Percentiles rank a stretch among this genome's conserved stretches.
phyloP scores from a whole-genome alignment of 2,888 invertebrate species.

The Parthenolecanium corni region DNA sequence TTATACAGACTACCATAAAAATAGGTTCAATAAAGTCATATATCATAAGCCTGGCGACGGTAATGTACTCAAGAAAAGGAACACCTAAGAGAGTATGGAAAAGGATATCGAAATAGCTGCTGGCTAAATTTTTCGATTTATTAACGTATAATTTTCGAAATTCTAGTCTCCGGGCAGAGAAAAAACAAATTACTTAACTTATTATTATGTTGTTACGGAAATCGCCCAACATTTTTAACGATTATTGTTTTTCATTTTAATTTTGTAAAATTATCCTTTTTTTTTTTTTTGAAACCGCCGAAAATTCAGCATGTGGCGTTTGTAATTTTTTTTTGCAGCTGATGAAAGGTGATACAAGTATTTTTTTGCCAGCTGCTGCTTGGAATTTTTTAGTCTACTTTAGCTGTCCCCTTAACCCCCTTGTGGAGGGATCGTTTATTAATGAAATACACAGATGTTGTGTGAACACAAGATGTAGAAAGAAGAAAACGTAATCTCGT shows the following conservation, averaged over 20 bases:
- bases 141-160: conserved; percentile 21
- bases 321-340: neutral
- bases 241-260: conserved; percentile 22
- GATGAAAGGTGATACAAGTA: neutral
- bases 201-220: conserved; percentile 25
- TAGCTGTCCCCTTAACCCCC: neutral
- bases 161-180: neutral
- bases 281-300: too few species aligned
- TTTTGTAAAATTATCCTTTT: neutral
- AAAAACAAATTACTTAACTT: neutral
- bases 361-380: neutral
- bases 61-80: conserved; percentile 7
- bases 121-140: conserved; percentile 25
- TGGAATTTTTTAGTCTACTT: neutral
- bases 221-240: conserved; percentile 16
- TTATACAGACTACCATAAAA: conserved; percentile 18
- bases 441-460: neutral
- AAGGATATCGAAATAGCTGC: conserved; percentile 21
- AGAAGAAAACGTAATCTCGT: too few species aligned
- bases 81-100: neutral
- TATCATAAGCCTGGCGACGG: conserved; percentile 17
- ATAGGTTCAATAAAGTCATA: conserved; percentile 26
- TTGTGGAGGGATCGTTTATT: neutral
- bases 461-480: neutral
- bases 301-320: neutral